Base-by-base conservation (phyloP, 2,113 vertebrate genomes). In the Notothenia rossii region DNA sequence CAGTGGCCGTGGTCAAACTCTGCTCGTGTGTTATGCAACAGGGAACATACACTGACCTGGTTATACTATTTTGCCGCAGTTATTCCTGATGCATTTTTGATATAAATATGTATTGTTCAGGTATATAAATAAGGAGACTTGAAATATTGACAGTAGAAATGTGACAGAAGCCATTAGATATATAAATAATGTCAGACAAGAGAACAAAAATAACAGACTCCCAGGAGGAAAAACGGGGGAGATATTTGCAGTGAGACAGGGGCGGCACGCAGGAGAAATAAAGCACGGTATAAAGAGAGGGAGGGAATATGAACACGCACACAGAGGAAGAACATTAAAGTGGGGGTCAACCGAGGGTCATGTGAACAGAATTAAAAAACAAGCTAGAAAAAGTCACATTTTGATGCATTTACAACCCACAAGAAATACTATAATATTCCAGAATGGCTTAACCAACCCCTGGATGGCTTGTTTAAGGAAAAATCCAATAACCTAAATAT, bases 21-120 rank as follows among this genome's bases (percentile, higher is more conserved):
- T 62, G 54, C 71, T 68, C 64, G 18, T n/a, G 15, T 66, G 68
- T 91, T 88, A 81, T 65, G 62, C 67, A 86, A 91, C 36, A 10
- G 14, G 65, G 17, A 59, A 51, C 63, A 72, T 49, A 60, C 59
- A 22, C 76, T 72, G 86, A 81, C 74, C 79, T 20, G 63, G 70
- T 88, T 72, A 80, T 12, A 49, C 13, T 22, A 50, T 54, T 80
- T 54, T 55, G 40, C 8, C 45, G 15, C 79, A 72, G n/a, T 62
- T 36, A n/a, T 55, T 33, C 12, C 48, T 9, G 20, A 62, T 76
- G 48, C 25, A 25, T 20, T 29, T 56, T 63, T 13, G 33, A 5
- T 2, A 55, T n/a, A 17, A 54, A 20, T 29, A 59, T 51, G 18
- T 15, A 33, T 33, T 46, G 10, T 58, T 79, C 25, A 29, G 17